phyloP scores from a whole-genome alignment of 2,113 vertebrate genomes.

The Lamprotornis superbus region DNA sequence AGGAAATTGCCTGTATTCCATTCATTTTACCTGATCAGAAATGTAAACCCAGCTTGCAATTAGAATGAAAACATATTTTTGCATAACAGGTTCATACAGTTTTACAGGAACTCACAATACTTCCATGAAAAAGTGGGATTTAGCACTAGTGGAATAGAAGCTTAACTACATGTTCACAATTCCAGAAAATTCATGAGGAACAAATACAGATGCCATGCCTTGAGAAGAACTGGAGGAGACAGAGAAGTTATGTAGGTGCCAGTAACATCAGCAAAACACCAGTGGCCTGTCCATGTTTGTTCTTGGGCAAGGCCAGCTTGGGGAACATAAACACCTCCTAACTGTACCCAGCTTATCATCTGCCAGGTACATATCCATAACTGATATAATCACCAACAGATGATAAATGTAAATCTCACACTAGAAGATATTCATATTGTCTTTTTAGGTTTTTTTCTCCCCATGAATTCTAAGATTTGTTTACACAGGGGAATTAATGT shows the following conservation, averaged over 20 bases:
- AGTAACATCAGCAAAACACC: background rate
- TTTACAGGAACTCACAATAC: background rate
- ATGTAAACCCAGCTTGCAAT: background rate
- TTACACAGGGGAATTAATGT: background rate
- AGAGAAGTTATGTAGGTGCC: background rate
- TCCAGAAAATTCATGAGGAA: background rate
- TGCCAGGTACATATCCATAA: background rate
- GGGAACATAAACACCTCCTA: background rate
- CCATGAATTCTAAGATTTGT: background rate
- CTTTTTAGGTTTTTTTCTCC: background rate
- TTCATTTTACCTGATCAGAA: background rate
- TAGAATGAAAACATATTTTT: background rate
- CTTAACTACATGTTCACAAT: background rate
- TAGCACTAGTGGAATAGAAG: background rate
- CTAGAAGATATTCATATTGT: background rate
- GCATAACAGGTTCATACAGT: background rate
- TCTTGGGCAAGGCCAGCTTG: background rate
- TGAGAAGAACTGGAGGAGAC: background rate
- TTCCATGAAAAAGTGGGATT: background rate
- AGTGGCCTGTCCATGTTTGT: background rate
- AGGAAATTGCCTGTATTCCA: background rate
- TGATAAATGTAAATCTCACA: background rate
- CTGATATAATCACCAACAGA: background rate
- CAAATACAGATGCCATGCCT: background rate
- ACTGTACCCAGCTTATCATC: background rate